Conservation (phyloP, 1,140 invertebrate genomes). For the Platyura marginata region DNA sequence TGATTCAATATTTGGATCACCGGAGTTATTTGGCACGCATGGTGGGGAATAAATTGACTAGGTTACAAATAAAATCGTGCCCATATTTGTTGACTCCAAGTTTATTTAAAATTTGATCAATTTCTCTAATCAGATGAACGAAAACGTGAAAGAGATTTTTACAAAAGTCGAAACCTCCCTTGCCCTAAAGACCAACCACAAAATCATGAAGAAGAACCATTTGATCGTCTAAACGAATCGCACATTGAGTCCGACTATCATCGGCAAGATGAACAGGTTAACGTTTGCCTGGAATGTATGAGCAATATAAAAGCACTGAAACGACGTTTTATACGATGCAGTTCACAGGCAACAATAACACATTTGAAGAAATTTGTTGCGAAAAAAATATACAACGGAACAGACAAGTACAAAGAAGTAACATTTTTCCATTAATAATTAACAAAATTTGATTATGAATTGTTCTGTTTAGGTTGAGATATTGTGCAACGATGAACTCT, state of each 20-base stretch:
- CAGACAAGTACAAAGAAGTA: slow-evolving; percentile 91
- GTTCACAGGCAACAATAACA: slow-evolving; percentile 88
- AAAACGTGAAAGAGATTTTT: slow-evolving; percentile 72
- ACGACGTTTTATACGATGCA: slow-evolving; percentile 79
- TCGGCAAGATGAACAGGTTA: slow-evolving; percentile 88
- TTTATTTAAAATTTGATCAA: too few species aligned
- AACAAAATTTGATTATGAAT: background rate
- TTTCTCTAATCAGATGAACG: slow-evolving; percentile 58
- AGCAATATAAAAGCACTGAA: slow-evolving; percentile 73
- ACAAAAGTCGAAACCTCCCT: slow-evolving; percentile 58
- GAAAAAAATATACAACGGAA: slow-evolving; percentile 76
- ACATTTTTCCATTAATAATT: slow-evolving; percentile 24
- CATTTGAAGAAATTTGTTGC: slow-evolving; percentile 97
- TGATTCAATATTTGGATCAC: too few species aligned
- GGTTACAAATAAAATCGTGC: too few species aligned
- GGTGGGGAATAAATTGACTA: too few species aligned
- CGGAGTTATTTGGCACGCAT: too few species aligned
- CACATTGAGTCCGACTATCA: slow-evolving; percentile 82
- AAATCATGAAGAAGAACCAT: slow-evolving; percentile 26
- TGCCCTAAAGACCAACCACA: slow-evolving; percentile 76
- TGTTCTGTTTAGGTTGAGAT: slow-evolving; percentile 75
- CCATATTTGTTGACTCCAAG: too few species aligned
- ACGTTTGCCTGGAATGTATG: slow-evolving; percentile 75
- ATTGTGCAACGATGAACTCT: slow-evolving; percentile 91
- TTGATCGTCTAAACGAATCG: slow-evolving; percentile 27